phyloP scores from a whole-genome alignment of 2,888 invertebrate species.

The Tridacna crocea region DNA sequence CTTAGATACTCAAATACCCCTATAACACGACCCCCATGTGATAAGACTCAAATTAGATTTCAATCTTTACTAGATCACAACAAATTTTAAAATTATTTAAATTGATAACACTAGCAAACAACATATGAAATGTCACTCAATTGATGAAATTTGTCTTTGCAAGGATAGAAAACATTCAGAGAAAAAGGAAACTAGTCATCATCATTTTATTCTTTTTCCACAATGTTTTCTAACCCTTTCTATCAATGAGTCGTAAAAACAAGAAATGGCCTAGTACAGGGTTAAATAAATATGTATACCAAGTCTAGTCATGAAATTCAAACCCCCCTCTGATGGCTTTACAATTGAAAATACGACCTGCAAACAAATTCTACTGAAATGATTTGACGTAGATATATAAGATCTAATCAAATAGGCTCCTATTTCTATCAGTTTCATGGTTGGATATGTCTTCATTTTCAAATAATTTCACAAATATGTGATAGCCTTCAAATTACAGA shows the following conservation, averaged over 20 bases:
- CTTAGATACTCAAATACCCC: slow-evolving; percentile 38
- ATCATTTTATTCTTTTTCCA: no score
- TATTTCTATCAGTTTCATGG: background rate
- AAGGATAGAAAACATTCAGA: no score
- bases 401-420: slow-evolving; percentile 23
- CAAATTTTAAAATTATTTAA: no score
- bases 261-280: no score
- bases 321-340: slow-evolving; percentile 13
- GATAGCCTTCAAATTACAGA: no score
- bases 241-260: no score
- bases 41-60: slow-evolving; percentile 36
- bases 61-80: no score
- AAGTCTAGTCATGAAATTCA: slow-evolving; percentile 15
- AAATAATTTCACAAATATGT: background rate
- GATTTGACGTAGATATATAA: slow-evolving; percentile 13
- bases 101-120: no score
- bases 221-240: no score
- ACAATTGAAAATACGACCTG: slow-evolving; percentile 22
- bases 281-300: slow-evolving; percentile 44
- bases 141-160: no score
- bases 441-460: background rate
- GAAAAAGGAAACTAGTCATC: no score
- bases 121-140: no score
- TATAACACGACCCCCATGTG: background rate
- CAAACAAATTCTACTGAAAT: background rate